Evolutionary conservation across 2,797 vertebrate genomes (phyloP).

Genomic region (Sparus aurata): DNA sequence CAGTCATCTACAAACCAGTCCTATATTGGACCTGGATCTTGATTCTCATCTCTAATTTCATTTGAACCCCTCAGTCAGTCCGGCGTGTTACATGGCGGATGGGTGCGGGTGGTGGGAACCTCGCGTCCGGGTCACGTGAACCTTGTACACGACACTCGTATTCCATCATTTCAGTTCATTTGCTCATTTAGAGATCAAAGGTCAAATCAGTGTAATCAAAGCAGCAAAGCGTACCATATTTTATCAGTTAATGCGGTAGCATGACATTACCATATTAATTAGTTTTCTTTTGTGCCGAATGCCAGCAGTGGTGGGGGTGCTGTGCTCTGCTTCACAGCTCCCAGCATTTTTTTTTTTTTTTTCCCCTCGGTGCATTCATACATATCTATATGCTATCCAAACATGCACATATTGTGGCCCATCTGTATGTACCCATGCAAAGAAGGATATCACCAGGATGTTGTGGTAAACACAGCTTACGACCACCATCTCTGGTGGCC

Average conservation of each 20-base stretch:
- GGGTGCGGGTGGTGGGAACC: not conserved
- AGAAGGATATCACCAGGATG: slow-evolving; percentile 52
- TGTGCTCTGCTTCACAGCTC: slow-evolving; percentile 35
- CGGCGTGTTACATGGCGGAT: slow-evolving; percentile 8
- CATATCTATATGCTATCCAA: slow-evolving; percentile 67
- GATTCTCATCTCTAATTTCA: too few species aligned
- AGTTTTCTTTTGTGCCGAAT: slow-evolving; percentile 75
- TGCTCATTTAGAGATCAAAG: slow-evolving; percentile 69
- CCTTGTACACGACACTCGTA: slow-evolving; percentile 47
- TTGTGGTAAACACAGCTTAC: slow-evolving; percentile 68
- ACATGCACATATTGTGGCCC: slow-evolving; percentile 72
- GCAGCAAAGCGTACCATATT: slow-evolving; percentile 60
- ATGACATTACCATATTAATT: slow-evolving; percentile 79
- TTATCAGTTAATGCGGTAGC: slow-evolving; percentile 68
- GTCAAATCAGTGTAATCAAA: slow-evolving; percentile 73
- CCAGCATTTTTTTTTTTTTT: slow-evolving; percentile 66
- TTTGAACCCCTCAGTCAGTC: too few species aligned
- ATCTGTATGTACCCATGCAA: slow-evolving; percentile 71
- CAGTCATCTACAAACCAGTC: too few species aligned
- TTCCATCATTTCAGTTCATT: slow-evolving; percentile 64
- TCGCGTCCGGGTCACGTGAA: slow-evolving; percentile 45
- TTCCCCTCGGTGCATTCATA: slow-evolving; percentile 52
- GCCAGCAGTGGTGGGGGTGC: slow-evolving; percentile 54
- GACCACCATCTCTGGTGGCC: slow-evolving; percentile 61
- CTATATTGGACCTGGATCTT: too few species aligned